These are phyloP conservation scores for Drosophila mettleri DNA, from an alignment of 2,888 invertebrate species.

Conservation along the genomic window DNA sequence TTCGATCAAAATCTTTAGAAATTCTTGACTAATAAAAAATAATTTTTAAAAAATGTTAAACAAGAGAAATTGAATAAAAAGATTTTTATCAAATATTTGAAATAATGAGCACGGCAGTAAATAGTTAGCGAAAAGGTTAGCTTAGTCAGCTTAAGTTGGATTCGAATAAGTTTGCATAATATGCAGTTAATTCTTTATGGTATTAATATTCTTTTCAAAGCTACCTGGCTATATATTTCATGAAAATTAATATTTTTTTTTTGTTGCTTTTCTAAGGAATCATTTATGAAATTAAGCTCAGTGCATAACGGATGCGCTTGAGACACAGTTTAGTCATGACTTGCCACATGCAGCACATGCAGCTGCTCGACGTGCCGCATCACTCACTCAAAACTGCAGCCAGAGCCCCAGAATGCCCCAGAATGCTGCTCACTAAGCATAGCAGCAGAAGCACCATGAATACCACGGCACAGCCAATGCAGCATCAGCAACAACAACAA, in stretches of 20 bases:
- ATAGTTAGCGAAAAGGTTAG: too few relatives aligned
- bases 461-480: slow-evolving; percentile 6
- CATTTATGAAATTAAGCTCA: slow-evolving; percentile 14
- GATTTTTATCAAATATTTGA: too few relatives aligned
- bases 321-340: slow-evolving; percentile 27
- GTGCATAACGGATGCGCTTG: slow-evolving; percentile 31
- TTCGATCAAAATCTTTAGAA: too few relatives aligned
- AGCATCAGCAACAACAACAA: neutral
- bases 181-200: too few relatives aligned
- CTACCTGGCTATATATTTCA: neutral
- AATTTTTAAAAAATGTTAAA: too few relatives aligned
- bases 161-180: too few relatives aligned
- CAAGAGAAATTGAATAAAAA: too few relatives aligned
- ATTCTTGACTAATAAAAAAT: too few relatives aligned
- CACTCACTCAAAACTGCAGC: slow-evolving; percentile 42
- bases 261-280: neutral
- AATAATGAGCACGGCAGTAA: too few relatives aligned
- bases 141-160: too few relatives aligned
- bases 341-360: slow-evolving; percentile 37
- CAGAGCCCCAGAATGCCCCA: slow-evolving; percentile 20
- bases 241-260: neutral
- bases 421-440: slow-evolving; percentile 45
- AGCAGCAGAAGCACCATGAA: slow-evolving; percentile 5
- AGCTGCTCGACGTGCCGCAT: slow-evolving; percentile 39
- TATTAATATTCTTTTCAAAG: neutral